Conservation (phyloP, 2,797 vertebrate species). For the Chloroceryle amazona region DNA sequence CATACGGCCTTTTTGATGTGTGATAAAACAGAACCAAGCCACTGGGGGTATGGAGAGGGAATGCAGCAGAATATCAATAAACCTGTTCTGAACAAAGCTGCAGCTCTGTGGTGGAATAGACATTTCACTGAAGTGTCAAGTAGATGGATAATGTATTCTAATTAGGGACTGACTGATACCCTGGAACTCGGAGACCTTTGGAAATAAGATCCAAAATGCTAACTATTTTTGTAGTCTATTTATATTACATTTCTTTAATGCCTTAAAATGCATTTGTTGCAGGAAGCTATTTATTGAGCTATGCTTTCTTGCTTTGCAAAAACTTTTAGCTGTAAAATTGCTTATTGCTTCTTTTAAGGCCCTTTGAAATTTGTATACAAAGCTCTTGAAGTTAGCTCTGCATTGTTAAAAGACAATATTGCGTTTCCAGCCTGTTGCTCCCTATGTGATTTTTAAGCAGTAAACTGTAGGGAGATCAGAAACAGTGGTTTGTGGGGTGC, state of each 20-base stretch:
- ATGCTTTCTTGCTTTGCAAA: background rate
- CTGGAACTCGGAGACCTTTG: conserved; percentile 53
- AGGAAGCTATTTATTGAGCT: background rate
- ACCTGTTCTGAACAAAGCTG: conserved; percentile 81
- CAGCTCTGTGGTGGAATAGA: conserved; percentile 73
- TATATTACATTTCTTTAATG: conserved; percentile 15
- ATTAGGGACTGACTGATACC: conserved; percentile 78
- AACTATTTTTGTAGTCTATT: conserved; percentile 4
- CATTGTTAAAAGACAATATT: background rate
- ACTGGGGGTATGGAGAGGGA: conserved; percentile 86
- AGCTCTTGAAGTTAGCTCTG: background rate
- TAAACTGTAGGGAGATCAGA: background rate
- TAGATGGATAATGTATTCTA: conserved; percentile 83
- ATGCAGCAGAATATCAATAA: conserved; percentile 95
- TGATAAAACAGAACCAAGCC: conserved; percentile 98
- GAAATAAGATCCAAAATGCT: conserved; percentile 52
- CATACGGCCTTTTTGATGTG: conserved; percentile 96
- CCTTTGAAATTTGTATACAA: background rate
- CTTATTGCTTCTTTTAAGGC: background rate
- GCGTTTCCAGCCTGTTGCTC: conserved; percentile 14
- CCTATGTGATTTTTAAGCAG: background rate
- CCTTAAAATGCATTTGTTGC: background rate
- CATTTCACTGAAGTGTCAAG: conserved; percentile 82
- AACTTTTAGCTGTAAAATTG: background rate
- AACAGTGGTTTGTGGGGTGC: background rate